Evolutionary conservation across 2,797 vertebrate species (phyloP), one percentile per base, ranked within the genome.

Genomic region (Anguilla megastoma): DNA sequence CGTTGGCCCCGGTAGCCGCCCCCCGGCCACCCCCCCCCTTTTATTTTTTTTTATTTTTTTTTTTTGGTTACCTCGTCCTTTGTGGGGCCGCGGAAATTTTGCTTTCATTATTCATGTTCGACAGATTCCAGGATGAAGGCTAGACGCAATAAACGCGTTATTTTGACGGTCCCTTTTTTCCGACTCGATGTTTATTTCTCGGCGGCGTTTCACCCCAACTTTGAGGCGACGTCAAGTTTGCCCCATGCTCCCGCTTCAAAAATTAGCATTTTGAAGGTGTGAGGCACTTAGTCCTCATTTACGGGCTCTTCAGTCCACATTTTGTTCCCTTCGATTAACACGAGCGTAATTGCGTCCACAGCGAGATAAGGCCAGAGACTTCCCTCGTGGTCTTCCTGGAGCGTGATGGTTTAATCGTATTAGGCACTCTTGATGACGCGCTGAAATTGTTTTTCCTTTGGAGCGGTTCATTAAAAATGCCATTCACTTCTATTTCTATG

Each of bases 81-180:
- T n/a, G 36, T 90, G 91, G 94, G 93, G 3, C 93, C 87, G 91
- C 93, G 94, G 88, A 92, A 91, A 94, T 94, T 93, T 91, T 90
- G 86, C 90, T 50, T 90, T 91, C 94, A 95, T 94, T 93, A 92
- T 91, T 95, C 95, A 93, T 94, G 94, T 92, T 90, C 91, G 94
- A 94, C 95, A 94, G 91, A 93, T 69, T 90, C n/a, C 85, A 88
- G 89, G 90, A 93, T 87, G 87, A 89, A 90, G 94, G 94, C 91
- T 90, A 93, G 93, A 91, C 58, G 74, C 91, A 90, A 95, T 16
- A 94, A 91, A 92, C 94, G 93, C 92, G 91, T 92, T 33, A 3
- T 27, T 86, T 74, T 74, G 33, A 30, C 3, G 30, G 30, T 71
- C 0, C 2, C 27, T 10, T 16, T 74, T 74, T 12, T 71, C 16